Conservation (phyloP, 2,113 vertebrate genomes). For the Myotis davidii region DNA sequence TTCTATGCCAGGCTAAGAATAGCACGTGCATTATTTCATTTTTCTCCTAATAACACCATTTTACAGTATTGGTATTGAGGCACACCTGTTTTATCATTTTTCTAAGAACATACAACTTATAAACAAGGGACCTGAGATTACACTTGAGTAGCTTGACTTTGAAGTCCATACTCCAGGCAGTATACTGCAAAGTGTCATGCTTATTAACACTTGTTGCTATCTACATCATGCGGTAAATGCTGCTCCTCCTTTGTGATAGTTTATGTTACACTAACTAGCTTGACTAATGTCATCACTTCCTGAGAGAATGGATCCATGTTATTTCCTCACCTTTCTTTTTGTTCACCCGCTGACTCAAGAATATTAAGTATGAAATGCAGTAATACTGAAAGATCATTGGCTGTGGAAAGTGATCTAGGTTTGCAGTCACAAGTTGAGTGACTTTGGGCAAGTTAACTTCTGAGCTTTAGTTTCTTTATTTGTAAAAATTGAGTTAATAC, state of each 20-base stretch:
- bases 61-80: not conserved
- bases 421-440: not conserved
- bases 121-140: not conserved
- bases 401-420: not conserved
- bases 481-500: constrained; percentile 25
- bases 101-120: not conserved
- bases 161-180: not conserved
- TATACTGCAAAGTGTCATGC: not conserved
- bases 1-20: not conserved
- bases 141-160: not conserved
- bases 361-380: not conserved
- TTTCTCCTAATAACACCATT: not conserved
- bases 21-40: constrained; percentile 11
- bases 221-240: not conserved
- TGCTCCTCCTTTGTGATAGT: not conserved
- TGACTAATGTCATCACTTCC: not conserved
- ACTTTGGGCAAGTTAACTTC: constrained; percentile 26
- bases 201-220: not conserved
- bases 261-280: not conserved
- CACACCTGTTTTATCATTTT: not conserved
- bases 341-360: not conserved
- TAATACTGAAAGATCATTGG: not conserved
- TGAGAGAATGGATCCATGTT: not conserved
- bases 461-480: not conserved
- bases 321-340: constrained; percentile 12